These are phyloP conservation scores for Chionodraco myersi DNA, from an alignment of 2,113 vertebrate genomes.

Conservation along the genomic window DNA sequence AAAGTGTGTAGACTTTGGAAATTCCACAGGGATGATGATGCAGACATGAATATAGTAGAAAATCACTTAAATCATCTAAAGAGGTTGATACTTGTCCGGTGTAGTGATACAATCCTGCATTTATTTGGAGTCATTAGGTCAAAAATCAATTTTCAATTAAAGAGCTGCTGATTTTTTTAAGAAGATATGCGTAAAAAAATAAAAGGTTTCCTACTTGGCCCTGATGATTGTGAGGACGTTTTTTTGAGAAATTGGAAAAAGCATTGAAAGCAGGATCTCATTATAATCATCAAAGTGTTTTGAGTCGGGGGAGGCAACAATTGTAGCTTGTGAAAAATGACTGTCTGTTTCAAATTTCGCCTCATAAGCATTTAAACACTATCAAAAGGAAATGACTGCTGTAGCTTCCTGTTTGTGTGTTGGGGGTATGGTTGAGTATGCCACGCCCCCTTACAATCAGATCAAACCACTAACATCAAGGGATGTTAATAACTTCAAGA, in stretches of 20 bases:
- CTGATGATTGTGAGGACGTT: neutral
- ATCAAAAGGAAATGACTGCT: slow-evolving; percentile 42
- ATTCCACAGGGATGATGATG: slow-evolving; percentile 18
- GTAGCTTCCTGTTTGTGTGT: slow-evolving; percentile 56
- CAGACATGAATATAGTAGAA: too few relatives aligned
- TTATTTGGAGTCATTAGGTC: too few relatives aligned
- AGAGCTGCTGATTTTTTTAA: too few relatives aligned
- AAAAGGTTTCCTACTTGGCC: neutral
- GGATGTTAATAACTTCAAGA: slow-evolving; percentile 9
- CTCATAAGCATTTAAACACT: slow-evolving; percentile 32
- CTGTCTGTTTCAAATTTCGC: slow-evolving; percentile 47
- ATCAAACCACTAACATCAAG: slow-evolving; percentile 15
- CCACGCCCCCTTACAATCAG: slow-evolving; percentile 31
- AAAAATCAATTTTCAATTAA: too few relatives aligned
- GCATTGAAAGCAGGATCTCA: slow-evolving; percentile 6
- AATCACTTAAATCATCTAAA: too few relatives aligned
- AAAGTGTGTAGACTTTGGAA: neutral
- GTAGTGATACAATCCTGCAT: too few relatives aligned
- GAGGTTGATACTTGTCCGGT: too few relatives aligned
- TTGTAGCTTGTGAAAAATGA: slow-evolving; percentile 20
- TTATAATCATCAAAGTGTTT: slow-evolving; percentile 26
- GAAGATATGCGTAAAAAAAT: too few relatives aligned
- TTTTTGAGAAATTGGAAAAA: neutral
- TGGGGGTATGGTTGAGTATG: slow-evolving; percentile 15
- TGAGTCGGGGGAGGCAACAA: slow-evolving; percentile 1